Evolutionary conservation across 2,797 vertebrate genomes (phyloP), one percentile per base, ranked within the genome.

Genomic region (Cuculus canorus): DNA sequence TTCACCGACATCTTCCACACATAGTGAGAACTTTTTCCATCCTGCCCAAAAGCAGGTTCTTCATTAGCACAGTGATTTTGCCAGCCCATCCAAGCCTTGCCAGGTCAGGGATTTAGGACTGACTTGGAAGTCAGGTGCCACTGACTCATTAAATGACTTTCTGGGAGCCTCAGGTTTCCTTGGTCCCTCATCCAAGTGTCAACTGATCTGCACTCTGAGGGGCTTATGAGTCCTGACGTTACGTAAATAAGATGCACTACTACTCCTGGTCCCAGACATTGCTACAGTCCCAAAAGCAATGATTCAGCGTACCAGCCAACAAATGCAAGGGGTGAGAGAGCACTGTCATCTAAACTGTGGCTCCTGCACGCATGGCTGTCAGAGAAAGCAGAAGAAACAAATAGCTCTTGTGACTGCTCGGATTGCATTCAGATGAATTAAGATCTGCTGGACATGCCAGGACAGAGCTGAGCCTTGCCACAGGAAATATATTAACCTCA

Each of bases 121-220:
- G 57, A 12, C 80, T 39, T 61, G 27, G 52, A 37, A 41, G 83
- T 60, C 56, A 73, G 88, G 16, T 80, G 64, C 52, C 68, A 35
- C 39, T 30, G 21, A 57, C 17, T 84, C 86, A 72, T 6, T 90
- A 32, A 71, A 75, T 69, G 11, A 61, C 75, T 57, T 88, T 85
- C 41, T 88, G 75, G 65, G 45, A 88, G 65, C 33, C 33, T 96
- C 90, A 60, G 32, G 48, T 84, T 95, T 96, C 93, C 75, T 79
- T 18, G 48, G 68, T 83, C 47, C 63, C 88, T 91, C 57, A 83
- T n/a, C 39, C 80, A 23, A 86, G 50, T 2, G 8, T 35, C 27
- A 59, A 5, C 17, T 0, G 0, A 79, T 47, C 30, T 90, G 73
- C 90, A 6, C 59, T 69, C 60, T 16, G 23, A 32, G n/a, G 27